phyloP scores from a whole-genome alignment of 2,888 invertebrate genomes.

The Drosophila demipolita region DNA sequence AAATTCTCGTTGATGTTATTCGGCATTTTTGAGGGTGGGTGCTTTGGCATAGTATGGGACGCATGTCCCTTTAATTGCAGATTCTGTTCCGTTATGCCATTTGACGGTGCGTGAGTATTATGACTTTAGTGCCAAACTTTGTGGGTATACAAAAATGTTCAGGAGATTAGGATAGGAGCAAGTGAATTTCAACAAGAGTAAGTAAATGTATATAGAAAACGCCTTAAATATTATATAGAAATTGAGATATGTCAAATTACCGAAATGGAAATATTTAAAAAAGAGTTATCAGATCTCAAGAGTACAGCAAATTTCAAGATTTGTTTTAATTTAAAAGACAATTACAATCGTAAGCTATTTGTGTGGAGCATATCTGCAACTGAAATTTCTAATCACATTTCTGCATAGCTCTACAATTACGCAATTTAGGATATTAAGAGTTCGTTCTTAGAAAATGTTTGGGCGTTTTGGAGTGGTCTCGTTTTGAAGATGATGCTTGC shows the following conservation, averaged over 20 bases:
- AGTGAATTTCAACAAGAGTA: background rate
- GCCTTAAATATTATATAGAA: background rate
- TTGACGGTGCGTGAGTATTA: constrained; percentile 14
- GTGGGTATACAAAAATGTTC: background rate
- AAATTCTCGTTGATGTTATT: constrained; percentile 55
- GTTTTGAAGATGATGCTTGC: constrained; percentile 24
- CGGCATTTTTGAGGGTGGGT: background rate
- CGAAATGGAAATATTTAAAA: background rate
- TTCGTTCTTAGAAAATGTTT: constrained; percentile 13
- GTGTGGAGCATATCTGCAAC: background rate
- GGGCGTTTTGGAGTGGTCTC: constrained; percentile 8
- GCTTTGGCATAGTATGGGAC: constrained; percentile 1
- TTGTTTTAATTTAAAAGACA: background rate
- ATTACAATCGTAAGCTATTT: background rate
- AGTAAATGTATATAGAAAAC: background rate
- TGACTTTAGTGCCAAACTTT: constrained; percentile 21
- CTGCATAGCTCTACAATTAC: background rate
- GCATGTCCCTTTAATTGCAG: constrained; percentile 59
- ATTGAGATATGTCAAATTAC: background rate
- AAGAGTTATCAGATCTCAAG: background rate
- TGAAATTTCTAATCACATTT: background rate
- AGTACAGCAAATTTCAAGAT: background rate
- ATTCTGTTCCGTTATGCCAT: constrained; percentile 22
- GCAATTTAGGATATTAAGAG: constrained; percentile 3
- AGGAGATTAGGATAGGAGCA: background rate